A percentile compares a stretch with the other conserved stretches of the same genome.
These are phyloP conservation scores for Drosophila rufa DNA, from an alignment of 1,140 invertebrate species.

Conservation along the genomic window DNA sequence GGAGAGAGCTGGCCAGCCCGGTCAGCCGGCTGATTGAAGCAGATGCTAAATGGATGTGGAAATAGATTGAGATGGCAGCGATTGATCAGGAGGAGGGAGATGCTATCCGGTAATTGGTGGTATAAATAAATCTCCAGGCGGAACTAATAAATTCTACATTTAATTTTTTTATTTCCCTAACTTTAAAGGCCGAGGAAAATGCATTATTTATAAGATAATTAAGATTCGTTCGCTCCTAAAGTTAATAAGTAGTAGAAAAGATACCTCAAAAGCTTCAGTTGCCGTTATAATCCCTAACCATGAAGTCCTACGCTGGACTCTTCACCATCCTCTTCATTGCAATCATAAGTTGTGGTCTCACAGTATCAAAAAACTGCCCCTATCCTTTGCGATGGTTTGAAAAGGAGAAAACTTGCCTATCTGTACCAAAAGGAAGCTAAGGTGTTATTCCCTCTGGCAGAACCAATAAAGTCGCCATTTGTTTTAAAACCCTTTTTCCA, in stretches of 20 bases:
- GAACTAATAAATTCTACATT: background rate
- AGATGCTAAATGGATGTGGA: constrained; percentile 63
- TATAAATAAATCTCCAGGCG: background rate
- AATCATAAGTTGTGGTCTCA: background rate
- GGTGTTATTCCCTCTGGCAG: too few species aligned
- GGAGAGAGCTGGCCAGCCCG: constrained; percentile 23
- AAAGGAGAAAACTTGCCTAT: too few species aligned
- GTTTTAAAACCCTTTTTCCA: background rate
- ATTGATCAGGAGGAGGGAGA: constrained; percentile 40
- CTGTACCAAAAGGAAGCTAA: too few species aligned
- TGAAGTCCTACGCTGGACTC: background rate
- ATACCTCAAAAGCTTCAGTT: background rate
- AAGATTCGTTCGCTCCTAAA: background rate
- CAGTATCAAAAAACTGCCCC: too few species aligned
- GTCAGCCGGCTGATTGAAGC: constrained; percentile 20
- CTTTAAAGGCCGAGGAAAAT: background rate
- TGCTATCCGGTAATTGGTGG: constrained; percentile 8
- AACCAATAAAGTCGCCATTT: background rate
- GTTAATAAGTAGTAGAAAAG: background rate
- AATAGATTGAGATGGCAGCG: constrained; percentile 55
- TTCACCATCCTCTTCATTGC: background rate
- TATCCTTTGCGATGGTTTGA: too few species aligned
- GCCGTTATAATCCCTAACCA: background rate
- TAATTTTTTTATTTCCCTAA: background rate
- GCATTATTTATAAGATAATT: background rate